These are phyloP conservation scores for Pelochelys cantorii DNA, from an alignment of 2,797 vertebrate species.

Conservation along the genomic window DNA sequence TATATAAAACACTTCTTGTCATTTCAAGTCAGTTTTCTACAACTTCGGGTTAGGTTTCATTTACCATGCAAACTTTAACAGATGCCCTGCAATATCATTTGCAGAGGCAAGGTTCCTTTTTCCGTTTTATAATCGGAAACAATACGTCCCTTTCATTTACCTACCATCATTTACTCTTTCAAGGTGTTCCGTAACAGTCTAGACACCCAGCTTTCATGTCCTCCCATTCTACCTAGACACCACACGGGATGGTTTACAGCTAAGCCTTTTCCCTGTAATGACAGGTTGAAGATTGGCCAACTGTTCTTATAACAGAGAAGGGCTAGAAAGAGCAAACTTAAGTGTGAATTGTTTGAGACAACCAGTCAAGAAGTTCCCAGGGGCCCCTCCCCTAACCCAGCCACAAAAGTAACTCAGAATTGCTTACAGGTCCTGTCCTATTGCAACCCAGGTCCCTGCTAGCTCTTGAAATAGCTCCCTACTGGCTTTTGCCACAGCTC, in stretches of 20 bases:
- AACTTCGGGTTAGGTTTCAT: background rate
- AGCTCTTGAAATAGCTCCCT: no score
- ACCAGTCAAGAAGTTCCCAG: background rate
- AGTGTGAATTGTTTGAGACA: background rate
- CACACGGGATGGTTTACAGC: background rate
- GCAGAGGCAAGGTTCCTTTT: background rate
- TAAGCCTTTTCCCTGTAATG: background rate
- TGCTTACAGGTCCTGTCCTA: no score
- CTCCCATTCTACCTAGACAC: background rate
- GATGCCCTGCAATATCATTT: background rate
- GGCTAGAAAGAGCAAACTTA: background rate
- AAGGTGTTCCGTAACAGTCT: background rate
- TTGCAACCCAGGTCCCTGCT: no score
- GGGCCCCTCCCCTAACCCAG: no score
- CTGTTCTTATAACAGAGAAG: background rate
- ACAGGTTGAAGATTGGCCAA: rapidly evolving
- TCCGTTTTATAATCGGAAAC: background rate
- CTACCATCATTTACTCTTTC: background rate
- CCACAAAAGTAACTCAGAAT: no score
- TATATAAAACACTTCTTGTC: constrained; percentile 22
- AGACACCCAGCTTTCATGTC: background rate
- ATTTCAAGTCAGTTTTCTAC: background rate
- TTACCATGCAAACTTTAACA: rapidly evolving
- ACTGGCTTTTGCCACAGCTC: no score
- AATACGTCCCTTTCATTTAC: background rate